Percentiles rank a stretch among this genome's conserved stretches.
Evolutionary conservation across 2,888 invertebrate species (phyloP).

Genomic region (Onchidella celtica): DNA sequence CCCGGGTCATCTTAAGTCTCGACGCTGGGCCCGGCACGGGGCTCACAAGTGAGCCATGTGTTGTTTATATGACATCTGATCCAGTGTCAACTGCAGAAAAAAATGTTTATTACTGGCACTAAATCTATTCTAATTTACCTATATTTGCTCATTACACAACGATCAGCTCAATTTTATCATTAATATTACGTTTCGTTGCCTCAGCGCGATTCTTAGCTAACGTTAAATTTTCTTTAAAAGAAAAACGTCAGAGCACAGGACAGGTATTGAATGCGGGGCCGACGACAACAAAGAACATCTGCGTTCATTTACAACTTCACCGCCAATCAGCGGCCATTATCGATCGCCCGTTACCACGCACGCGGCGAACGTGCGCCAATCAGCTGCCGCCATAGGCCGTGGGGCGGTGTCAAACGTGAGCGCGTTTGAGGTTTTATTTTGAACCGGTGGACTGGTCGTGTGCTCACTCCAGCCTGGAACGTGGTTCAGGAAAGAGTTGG

Average conservation of each 20-base stretch:
- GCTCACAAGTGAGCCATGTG: no score
- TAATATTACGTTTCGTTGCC: no score
- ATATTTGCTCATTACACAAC: no score
- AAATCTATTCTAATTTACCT: no score
- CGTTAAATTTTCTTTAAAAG: no score
- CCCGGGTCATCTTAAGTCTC: not conserved
- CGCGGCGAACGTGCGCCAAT: slow-evolving; percentile 46
- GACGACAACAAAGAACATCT: slow-evolving; percentile 22
- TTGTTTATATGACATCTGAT: no score
- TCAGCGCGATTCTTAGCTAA: no score
- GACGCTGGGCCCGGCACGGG: no score
- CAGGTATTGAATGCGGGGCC: not conserved
- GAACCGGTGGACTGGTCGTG: slow-evolving; percentile 23
- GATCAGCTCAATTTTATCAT: no score
- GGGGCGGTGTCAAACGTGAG: slow-evolving; percentile 44
- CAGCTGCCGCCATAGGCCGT: slow-evolving; percentile 14
- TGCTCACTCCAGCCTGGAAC: slow-evolving; percentile 29
- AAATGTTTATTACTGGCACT: no score
- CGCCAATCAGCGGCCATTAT: slow-evolving; percentile 38
- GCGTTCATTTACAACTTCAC: not conserved
- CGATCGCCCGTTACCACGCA: slow-evolving; percentile 33
- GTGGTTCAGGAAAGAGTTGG: slow-evolving; percentile 33
- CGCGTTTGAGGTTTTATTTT: slow-evolving; percentile 30
- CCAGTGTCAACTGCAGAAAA: no score
- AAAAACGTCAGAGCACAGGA: not conserved